phyloP scores from a whole-genome alignment of 2,113 vertebrate genomes.

The Passer montanus region DNA sequence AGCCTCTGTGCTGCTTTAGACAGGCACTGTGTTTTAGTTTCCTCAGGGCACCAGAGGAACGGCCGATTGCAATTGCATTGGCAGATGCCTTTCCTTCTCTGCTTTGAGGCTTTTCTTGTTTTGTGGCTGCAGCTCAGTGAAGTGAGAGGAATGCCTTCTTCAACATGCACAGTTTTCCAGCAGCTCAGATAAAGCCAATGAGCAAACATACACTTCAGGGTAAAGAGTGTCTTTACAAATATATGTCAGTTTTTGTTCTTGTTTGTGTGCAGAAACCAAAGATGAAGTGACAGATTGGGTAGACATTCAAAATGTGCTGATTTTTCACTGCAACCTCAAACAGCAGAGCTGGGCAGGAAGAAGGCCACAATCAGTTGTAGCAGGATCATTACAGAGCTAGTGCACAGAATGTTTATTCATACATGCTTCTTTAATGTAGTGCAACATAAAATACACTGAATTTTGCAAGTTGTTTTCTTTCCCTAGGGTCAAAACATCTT shows the following conservation, averaged over 20 bases:
- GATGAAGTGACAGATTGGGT: neutral
- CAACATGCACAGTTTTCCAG: neutral
- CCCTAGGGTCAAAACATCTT: neutral
- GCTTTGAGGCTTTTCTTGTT: neutral
- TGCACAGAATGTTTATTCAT: neutral
- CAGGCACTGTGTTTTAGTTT: neutral
- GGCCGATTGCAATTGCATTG: neutral
- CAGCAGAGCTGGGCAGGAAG: neutral
- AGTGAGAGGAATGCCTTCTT: constrained; percentile 27
- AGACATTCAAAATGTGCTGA: neutral
- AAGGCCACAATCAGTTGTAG: neutral
- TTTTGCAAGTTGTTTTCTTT: neutral
- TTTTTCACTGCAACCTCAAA: neutral
- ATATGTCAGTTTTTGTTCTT: neutral
- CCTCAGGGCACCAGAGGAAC: neutral
- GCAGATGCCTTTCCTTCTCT: constrained; percentile 15
- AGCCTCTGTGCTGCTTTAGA: neutral
- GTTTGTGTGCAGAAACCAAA: constrained; percentile 7
- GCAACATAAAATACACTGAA: neutral
- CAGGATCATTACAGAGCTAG: neutral
- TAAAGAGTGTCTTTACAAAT: constrained; percentile 27
- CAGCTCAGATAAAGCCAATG: constrained; percentile 15
- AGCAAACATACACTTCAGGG: constrained; percentile 39
- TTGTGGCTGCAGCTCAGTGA: neutral
- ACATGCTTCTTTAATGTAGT: neutral